Base-by-base conservation (phyloP, 2,797 vertebrate genomes). In the Cossypha caffra region DNA sequence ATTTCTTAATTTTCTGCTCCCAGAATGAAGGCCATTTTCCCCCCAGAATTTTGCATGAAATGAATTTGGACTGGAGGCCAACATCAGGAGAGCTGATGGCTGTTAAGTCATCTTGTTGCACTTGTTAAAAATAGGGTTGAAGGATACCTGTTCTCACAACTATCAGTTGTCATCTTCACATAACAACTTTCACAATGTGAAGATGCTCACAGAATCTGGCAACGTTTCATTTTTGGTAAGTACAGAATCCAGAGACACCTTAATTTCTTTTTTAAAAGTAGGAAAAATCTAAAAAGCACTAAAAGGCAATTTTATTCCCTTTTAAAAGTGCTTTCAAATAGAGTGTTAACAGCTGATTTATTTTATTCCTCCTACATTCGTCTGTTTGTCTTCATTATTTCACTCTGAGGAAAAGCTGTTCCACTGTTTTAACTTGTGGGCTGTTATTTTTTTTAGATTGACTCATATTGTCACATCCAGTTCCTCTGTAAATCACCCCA, bases 301-400 rank as follows among this genome's bases (percentile, higher is more conserved):
- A 55, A 42, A 48, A 88, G 69, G 25, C 52, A 26, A 62, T 80
- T 76, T 86, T 75, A 82, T 69, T 93, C 37, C 66, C 77, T 54
- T 73, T 95, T 85, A 75, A 91, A 94, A 86, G 40, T 50, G 38
- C 66, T 86, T 84, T 95, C 81, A 85, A 74, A 85, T 48, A 42
- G 13, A 45, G 48, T 55, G 58, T 81, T 90, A 97, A 80, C 74
- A 87, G 86, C 66, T 33, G 73, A 96, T 95, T 61, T 96, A 92
- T 96, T 90, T 87, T 76, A 93, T 91, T 71, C 92, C 97, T 94
- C 98, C 97, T 90, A 97, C 97, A 73, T 90, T 96, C 91, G 15
- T 97, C 97, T 95, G 97, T 97, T 95, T 96, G 91, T 96, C 96
- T 95, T 95, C 95, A 90, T 91, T 88, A 81, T 76, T 92, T 90